These are phyloP conservation scores for Ornithoptera priamus DNA, from an alignment of 2,888 invertebrate genomes.

Conservation along the genomic window DNA sequence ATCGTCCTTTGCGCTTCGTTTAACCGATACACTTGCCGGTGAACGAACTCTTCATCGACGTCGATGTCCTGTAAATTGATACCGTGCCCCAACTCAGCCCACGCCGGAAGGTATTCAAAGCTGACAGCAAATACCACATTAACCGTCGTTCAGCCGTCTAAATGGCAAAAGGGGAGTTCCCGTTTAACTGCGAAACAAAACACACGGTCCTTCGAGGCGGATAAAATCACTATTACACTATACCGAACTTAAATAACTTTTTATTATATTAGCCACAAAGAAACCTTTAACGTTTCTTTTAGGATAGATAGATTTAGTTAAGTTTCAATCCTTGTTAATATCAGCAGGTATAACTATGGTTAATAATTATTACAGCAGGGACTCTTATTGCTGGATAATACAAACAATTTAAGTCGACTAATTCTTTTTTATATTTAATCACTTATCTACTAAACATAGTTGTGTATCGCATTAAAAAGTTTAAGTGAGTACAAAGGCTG, in stretches of 20 bases:
- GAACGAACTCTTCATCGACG: slow-evolving; percentile 46
- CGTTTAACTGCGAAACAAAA: slow-evolving; percentile 33
- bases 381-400: too few relatives aligned
- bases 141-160: slow-evolving; percentile 17
- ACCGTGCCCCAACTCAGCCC: slow-evolving; percentile 35
- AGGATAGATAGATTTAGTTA: not conserved
- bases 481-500: too few relatives aligned
- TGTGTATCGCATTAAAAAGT: too few relatives aligned
- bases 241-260: slow-evolving; percentile 8
- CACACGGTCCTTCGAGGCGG: slow-evolving; percentile 34
- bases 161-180: slow-evolving; percentile 24
- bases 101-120: slow-evolving; percentile 44
- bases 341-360: too few relatives aligned
- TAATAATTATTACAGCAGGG: too few relatives aligned
- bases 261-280: slow-evolving; percentile 2
- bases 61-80: slow-evolving; percentile 49
- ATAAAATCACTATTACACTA: slow-evolving; percentile 27
- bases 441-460: too few relatives aligned
- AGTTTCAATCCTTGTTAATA: not conserved
- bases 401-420: too few relatives aligned
- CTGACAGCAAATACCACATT: slow-evolving; percentile 20
- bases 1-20: slow-evolving; percentile 7
- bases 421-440: too few relatives aligned
- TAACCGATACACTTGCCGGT: slow-evolving; percentile 30
- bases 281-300: not conserved